Conservation (phyloP, 1,140 invertebrate genomes). For the Psilanteris sp. region DNA sequence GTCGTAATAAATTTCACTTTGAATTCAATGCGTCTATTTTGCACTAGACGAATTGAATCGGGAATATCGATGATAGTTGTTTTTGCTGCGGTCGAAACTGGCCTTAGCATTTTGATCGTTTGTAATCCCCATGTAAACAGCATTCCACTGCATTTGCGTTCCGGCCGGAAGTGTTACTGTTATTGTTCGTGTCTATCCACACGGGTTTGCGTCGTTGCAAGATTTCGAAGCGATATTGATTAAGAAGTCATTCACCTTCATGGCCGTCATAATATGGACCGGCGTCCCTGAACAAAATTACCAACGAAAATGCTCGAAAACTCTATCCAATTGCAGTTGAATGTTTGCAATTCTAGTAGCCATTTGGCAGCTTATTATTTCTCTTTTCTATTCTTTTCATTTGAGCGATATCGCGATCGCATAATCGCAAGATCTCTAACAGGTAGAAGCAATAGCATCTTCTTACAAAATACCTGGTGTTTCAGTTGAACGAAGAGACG, state of each 20-base stretch:
- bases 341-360: conserved; percentile 72
- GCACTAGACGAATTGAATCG: no score
- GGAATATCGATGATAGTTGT: conserved; percentile 11
- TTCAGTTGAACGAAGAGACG: conserved; percentile 10
- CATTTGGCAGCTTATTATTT: conserved; percentile 75
- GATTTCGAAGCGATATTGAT: conserved; percentile 70
- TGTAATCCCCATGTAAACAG: conserved; percentile 58
- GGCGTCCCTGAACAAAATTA: conserved; percentile 62
- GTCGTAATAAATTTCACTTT: no score
- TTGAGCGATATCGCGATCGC: conserved; percentile 60
- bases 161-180: conserved; percentile 54
- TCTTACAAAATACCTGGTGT: conserved; percentile 42
- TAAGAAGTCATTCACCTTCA: conserved; percentile 71
- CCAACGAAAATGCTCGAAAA: conserved; percentile 65
- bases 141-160: background rate
- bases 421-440: conserved; percentile 56
- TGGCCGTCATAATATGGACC: conserved; percentile 49
- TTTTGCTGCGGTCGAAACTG: conserved; percentile 21
- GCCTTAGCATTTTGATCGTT: background rate
- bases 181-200: conserved; percentile 42
- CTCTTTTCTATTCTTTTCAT: conserved; percentile 64
- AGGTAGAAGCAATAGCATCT: conserved; percentile 59
- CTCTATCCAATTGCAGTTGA: conserved; percentile 73
- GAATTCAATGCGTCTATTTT: no score
- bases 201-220: conserved; percentile 14